A percentile compares a stretch with the other conserved stretches of the same genome.
Evolutionary conservation across 2,888 invertebrate species (phyloP).

Genomic region (Eudemis profundana): DNA sequence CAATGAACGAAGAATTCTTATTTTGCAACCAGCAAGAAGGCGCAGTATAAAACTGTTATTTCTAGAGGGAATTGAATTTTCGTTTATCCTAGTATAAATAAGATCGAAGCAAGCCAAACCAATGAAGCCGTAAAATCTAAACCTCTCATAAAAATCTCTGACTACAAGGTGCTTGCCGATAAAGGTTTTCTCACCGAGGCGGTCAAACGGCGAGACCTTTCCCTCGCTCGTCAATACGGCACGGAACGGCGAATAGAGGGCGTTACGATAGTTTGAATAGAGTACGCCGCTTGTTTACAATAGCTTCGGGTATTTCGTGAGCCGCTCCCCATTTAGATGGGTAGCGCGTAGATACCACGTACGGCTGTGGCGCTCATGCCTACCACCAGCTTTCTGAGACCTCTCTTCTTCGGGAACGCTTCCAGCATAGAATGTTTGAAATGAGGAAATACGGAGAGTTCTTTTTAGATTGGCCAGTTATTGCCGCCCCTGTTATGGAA

Average conservation of each 20-base stretch:
- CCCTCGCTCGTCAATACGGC: conserved; percentile 70
- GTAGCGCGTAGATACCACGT: conserved; percentile 75
- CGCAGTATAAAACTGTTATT: background rate
- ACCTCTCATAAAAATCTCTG: conserved; percentile 53
- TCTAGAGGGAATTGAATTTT: conserved; percentile 19
- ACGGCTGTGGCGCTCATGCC: conserved; percentile 67
- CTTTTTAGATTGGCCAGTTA: conserved; percentile 65
- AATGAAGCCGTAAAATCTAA: conserved; percentile 58
- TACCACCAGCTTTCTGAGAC: conserved; percentile 63
- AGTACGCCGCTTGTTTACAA: conserved; percentile 81
- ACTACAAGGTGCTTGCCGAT: conserved; percentile 63
- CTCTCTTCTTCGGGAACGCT: conserved; percentile 50
- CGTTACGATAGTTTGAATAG: conserved; percentile 80
- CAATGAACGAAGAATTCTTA: background rate
- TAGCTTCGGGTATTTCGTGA: conserved; percentile 82
- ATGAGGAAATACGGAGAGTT: conserved; percentile 57
- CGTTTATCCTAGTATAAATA: conserved; percentile 29
- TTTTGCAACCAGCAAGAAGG: background rate
- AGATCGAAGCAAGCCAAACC: conserved; percentile 38
- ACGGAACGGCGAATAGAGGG: conserved; percentile 70
- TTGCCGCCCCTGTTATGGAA: conserved; percentile 72
- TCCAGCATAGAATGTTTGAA: conserved; percentile 50
- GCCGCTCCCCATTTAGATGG: conserved; percentile 79
- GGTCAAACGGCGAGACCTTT: conserved; percentile 67
- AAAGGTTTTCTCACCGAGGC: conserved; percentile 61